Percentiles rank a stretch among this genome's conserved stretches.
Conservation (phyloP, 2,888 invertebrate species). For the Diaprepes abbreviatus region DNA sequence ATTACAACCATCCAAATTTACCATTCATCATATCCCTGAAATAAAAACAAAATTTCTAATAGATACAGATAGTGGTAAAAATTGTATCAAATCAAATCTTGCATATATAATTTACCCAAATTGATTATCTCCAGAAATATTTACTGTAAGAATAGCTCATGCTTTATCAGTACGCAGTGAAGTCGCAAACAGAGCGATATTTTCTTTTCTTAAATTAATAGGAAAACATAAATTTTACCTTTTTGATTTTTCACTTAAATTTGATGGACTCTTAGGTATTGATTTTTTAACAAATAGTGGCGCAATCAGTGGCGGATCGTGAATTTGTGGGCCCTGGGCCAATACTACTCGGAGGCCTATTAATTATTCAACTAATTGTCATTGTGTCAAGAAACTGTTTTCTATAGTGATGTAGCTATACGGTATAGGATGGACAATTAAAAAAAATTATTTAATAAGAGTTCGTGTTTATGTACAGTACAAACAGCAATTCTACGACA, state of each 20-base stretch:
- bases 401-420: not conserved
- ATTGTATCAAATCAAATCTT: too few species aligned
- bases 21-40: too few species aligned
- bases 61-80: too few species aligned
- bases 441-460: not conserved
- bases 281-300: conserved; percentile 23
- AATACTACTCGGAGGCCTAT: not conserved
- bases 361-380: not conserved
- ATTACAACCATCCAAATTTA: too few species aligned
- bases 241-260: conserved; percentile 35
- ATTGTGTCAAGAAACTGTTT: not conserved
- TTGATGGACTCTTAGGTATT: conserved; percentile 29
- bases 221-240: conserved; percentile 30
- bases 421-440: too few species aligned
- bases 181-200: conserved; percentile 10
- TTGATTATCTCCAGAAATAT: not conserved
- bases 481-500: too few species aligned
- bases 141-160: not conserved
- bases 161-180: conserved; percentile 7
- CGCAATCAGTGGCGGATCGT: not conserved
- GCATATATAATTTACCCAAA: not conserved
- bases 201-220: conserved; percentile 9
- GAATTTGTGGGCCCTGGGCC: not conserved
- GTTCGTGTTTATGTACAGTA: not conserved
- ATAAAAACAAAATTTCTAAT: too few species aligned